phyloP scores from a whole-genome alignment of 2,113 vertebrate genomes.

The Apeltes quadracus region DNA sequence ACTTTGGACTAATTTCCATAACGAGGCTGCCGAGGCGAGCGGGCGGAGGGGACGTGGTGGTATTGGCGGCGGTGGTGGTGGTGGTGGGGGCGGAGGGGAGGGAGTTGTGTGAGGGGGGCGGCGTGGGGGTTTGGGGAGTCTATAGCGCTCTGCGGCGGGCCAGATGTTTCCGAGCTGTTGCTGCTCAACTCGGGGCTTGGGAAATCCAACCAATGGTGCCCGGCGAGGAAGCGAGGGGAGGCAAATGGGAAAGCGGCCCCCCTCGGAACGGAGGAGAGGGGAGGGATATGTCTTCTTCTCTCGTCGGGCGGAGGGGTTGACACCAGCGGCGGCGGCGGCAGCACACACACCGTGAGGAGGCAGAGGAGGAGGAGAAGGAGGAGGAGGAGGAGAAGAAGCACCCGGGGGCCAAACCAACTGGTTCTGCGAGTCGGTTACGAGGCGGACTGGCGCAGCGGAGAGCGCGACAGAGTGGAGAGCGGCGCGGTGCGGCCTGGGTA shows the following conservation, averaged over 20 bases:
- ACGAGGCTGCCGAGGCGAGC: constrained; percentile 60
- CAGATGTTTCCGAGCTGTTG: constrained; percentile 90
- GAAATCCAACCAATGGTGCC: constrained; percentile 73
- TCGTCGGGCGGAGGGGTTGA: constrained; percentile 82
- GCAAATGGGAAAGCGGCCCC: constrained; percentile 80
- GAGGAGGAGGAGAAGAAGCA: constrained; percentile 63
- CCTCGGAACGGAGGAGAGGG: constrained; percentile 65
- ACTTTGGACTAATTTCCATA: constrained; percentile 84
- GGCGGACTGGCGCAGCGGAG: constrained; percentile 79
- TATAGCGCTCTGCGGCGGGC: constrained; percentile 81
- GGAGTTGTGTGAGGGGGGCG: no score
- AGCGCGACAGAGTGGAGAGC: constrained; percentile 61
- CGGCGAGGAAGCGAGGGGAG: constrained; percentile 72
- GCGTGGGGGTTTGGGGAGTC: constrained; percentile 55
- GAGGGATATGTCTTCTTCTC: constrained; percentile 79
- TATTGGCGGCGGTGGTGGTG: no score
- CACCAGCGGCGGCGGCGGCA: constrained; percentile 66
- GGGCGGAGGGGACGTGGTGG: constrained; percentile 48
- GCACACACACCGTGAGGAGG: constrained; percentile 67
- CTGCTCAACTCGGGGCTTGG: constrained; percentile 81
- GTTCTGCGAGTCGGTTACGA: constrained; percentile 77
- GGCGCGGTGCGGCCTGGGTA: constrained; percentile 80
- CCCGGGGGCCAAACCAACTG: constrained; percentile 79
- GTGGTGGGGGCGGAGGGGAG: not conserved
- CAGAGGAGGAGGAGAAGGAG: constrained; percentile 52